Evolutionary conservation across 2,797 vertebrate genomes (phyloP).

Genomic region (Chrysocyon brachyurus): DNA sequence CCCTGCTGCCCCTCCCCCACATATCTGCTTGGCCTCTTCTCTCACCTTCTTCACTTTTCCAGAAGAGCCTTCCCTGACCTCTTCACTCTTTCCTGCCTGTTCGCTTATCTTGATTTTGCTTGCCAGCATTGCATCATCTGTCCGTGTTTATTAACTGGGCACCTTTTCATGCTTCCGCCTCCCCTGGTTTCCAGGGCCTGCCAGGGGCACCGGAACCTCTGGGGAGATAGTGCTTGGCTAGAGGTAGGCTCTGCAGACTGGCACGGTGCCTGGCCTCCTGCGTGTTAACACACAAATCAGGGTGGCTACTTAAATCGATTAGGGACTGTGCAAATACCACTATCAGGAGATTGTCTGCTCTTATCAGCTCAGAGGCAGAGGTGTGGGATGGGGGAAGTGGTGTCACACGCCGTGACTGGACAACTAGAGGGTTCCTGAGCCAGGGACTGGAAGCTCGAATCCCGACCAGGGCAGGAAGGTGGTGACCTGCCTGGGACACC

Average conservation of each 20-base stretch:
- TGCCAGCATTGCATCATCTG: neutral
- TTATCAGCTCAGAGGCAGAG: constrained; percentile 71
- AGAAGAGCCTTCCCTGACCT: neutral
- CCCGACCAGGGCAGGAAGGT: neutral
- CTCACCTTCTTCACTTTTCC: neutral
- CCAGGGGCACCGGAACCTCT: neutral
- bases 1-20: accelerated
- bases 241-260: constrained; percentile 1
- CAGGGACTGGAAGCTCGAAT: neutral
- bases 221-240: neutral
- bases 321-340: constrained; percentile 71
- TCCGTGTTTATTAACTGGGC: neutral
- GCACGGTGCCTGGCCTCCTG: neutral
- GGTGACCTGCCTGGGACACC: neutral
- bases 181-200: neutral
- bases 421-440: neutral
- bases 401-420: neutral
- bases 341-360: constrained; percentile 68
- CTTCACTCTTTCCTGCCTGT: neutral
- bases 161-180: neutral
- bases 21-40: neutral
- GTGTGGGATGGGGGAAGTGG: neutral
- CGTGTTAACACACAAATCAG: constrained; percentile 68
- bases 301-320: constrained; percentile 65
- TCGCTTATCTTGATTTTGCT: neutral